Percentiles rank a stretch among this genome's conserved stretches.
Conservation (phyloP, 2,888 invertebrate genomes). For the Chymomyza amoena region DNA sequence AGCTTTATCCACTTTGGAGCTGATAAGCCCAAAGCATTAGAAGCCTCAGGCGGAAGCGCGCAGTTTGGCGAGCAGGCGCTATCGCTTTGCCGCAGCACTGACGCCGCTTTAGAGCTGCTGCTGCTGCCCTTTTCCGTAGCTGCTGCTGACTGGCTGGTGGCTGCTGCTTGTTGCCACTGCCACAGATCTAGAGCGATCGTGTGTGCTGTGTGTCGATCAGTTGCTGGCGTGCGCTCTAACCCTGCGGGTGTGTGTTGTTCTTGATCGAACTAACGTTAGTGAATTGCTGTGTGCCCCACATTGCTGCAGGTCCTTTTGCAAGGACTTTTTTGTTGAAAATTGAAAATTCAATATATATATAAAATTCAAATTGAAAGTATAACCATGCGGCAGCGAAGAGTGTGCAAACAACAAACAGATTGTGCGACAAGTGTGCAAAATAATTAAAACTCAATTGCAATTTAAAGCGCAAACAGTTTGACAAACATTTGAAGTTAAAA, state of each 20-base stretch:
- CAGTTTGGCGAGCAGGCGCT: slow-evolving; percentile 39
- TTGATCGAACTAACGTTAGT: slow-evolving; percentile 31
- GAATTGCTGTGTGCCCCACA: slow-evolving; percentile 12
- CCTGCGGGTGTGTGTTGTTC: slow-evolving; percentile 70
- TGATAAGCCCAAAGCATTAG: slow-evolving; percentile 3
- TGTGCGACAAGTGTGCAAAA: slow-evolving; percentile 16
- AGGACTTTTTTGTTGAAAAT: slow-evolving; percentile 22
- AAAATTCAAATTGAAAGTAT: not conserved
- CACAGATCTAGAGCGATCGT: slow-evolving; percentile 64
- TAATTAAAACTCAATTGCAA: slow-evolving; percentile 65
- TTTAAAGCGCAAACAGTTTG: slow-evolving; percentile 6
- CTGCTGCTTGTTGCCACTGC: slow-evolving; percentile 34
- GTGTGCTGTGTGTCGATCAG: slow-evolving; percentile 65
- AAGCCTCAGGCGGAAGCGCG: slow-evolving; percentile 16
- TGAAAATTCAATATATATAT: not conserved
- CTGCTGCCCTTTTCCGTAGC: slow-evolving; percentile 25
- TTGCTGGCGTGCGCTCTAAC: slow-evolving; percentile 76
- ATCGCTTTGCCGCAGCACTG: slow-evolving; percentile 29
- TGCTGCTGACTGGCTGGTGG: slow-evolving; percentile 37
- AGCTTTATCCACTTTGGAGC: slow-evolving; percentile 39
- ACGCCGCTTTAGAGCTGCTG: slow-evolving; percentile 2
- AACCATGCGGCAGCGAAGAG: slow-evolving; percentile 35
- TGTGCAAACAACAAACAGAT: slow-evolving; percentile 20
- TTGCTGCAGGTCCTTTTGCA: slow-evolving; percentile 35
- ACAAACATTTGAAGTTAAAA: slow-evolving; percentile 17